phyloP scores from a whole-genome alignment of 2,797 vertebrate species.

The Thamnophis elegans region DNA sequence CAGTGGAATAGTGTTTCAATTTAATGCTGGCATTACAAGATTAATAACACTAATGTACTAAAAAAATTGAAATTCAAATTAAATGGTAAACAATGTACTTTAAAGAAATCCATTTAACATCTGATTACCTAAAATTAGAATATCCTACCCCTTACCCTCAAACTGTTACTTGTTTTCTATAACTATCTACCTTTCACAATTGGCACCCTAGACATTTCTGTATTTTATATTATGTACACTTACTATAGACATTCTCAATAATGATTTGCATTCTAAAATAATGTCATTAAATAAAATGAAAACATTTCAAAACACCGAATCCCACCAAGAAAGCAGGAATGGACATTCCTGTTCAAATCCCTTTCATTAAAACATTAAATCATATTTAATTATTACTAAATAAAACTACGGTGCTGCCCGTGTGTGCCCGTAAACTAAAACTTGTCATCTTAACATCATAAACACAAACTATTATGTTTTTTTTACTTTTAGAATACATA shows the following conservation, averaged over 20 bases:
- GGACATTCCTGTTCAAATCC: background rate
- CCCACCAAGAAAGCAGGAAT: background rate
- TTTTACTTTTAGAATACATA: background rate
- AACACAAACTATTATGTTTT: background rate
- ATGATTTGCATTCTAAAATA: background rate
- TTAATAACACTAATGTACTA: background rate
- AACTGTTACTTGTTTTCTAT: background rate
- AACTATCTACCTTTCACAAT: background rate
- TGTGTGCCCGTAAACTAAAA: background rate
- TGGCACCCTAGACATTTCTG: background rate
- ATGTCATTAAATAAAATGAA: conserved; percentile 1
- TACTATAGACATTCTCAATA: background rate
- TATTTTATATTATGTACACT: background rate
- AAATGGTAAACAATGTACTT: background rate
- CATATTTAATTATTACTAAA: background rate
- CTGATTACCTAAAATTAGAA: background rate
- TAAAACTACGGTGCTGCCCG: background rate
- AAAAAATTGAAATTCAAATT: background rate
- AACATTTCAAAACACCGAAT: background rate
- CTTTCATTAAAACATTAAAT: background rate
- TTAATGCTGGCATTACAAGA: background rate
- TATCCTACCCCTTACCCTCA: background rate
- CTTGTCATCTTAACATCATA: background rate
- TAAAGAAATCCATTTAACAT: background rate
- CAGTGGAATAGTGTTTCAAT: background rate